phyloP scores from a whole-genome alignment of 2,113 vertebrate genomes.

The Mormyrus iriodes region DNA sequence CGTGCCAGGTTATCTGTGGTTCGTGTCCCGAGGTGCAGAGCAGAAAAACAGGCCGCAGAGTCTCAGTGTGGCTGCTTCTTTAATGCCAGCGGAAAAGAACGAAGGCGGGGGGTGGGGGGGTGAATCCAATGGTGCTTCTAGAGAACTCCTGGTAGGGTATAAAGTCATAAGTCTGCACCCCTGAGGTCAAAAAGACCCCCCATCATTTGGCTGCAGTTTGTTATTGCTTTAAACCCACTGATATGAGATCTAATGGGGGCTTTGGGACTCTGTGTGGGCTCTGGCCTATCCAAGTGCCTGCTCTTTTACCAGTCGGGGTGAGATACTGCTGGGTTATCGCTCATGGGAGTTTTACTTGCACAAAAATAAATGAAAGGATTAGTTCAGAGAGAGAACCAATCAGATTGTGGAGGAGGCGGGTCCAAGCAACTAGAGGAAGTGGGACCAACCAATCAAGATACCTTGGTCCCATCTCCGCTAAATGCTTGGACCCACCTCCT shows the following conservation, averaged over 20 bases:
- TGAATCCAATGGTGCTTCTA: background rate
- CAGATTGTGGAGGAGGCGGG: too few species aligned
- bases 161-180: background rate
- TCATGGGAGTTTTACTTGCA: too few species aligned
- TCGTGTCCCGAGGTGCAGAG: background rate
- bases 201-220: background rate
- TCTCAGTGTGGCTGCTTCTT: background rate
- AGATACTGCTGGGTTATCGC: background rate
- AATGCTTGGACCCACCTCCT: background rate
- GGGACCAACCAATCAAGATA: background rate
- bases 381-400: too few species aligned
- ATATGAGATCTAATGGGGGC: background rate
- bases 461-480: background rate
- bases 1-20: slow-evolving; percentile 10
- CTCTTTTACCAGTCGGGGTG: background rate
- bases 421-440: background rate
- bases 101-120: background rate
- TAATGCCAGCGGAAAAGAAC: background rate
- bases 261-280: background rate
- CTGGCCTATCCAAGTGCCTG: too few species aligned
- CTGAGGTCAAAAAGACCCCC: background rate
- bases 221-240: background rate
- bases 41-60: background rate
- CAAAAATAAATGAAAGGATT: too few species aligned
- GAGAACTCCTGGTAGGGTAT: background rate